A percentile compares a stretch with the other conserved stretches of the same genome.
These are phyloP conservation scores for Flabesymbios commensalis DNA, from an alignment of 2,888 invertebrate species.

Conservation along the genomic window DNA sequence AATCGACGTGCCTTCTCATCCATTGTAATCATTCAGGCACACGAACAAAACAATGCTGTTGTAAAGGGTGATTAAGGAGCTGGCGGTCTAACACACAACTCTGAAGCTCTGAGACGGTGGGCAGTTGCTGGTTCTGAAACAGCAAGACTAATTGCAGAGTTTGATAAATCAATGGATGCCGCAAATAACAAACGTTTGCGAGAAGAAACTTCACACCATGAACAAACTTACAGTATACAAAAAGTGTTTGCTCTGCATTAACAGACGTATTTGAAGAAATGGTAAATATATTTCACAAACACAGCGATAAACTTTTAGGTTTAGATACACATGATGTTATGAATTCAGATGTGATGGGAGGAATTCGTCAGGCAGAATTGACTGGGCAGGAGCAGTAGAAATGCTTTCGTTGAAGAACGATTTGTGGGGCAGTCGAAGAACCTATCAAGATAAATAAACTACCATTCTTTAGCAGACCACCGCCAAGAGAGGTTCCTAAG, in stretches of 20 bases:
- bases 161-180: conserved; percentile 1
- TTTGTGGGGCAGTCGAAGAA: not conserved
- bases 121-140: no score
- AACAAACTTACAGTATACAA: no score
- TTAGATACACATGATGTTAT: not conserved
- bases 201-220: no score
- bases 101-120: conserved; percentile 28
- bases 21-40: conserved; percentile 5
- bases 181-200: no score
- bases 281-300: not conserved
- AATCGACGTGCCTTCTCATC: conserved; percentile 19
- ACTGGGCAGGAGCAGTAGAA: not conserved
- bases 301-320: not conserved
- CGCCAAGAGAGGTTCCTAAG: not conserved
- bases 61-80: conserved; percentile 39
- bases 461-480: not conserved
- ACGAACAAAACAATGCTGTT: conserved; percentile 37
- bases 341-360: not conserved
- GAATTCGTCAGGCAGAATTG: not conserved
- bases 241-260: no score
- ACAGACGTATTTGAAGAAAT: not conserved
- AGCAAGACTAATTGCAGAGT: conserved; percentile 4
- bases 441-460: conserved; percentile 3
- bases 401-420: conserved; percentile 1
- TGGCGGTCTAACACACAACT: conserved; percentile 36